Evolutionary conservation across 2,888 invertebrate genomes (phyloP).

Genomic region (Tenthredo distinguenda): DNA sequence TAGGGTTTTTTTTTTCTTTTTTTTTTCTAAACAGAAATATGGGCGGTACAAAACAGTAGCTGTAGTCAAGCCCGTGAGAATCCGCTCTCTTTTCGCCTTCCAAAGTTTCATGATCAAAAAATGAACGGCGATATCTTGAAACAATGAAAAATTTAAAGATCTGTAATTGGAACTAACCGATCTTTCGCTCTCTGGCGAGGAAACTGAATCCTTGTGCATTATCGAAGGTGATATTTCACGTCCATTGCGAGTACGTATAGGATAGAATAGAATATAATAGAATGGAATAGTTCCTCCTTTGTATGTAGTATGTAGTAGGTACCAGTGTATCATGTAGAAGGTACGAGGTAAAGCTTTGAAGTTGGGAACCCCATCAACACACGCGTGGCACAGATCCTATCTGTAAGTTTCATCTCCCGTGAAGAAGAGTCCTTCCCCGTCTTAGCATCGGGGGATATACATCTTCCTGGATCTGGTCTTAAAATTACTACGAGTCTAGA

Average conservation of each 20-base stretch:
- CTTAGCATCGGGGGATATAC: constrained; percentile 39
- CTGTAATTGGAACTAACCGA: not conserved
- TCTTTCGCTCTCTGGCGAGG: not conserved
- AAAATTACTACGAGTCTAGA: constrained; percentile 50
- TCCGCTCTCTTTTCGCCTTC: not conserved
- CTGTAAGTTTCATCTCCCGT: constrained; percentile 46
- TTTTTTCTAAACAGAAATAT: not conserved
- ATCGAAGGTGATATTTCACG: not conserved
- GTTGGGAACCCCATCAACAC: constrained; percentile 45
- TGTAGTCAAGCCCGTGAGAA: not conserved
- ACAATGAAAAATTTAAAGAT: not conserved
- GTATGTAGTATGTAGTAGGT: not conserved
- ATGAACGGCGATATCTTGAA: not conserved
- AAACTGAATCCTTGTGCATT: not conserved
- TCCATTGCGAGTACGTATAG: not conserved
- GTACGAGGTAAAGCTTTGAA: constrained; percentile 36
- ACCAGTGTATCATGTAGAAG: not conserved
- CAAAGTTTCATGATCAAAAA: not conserved
- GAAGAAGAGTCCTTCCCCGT: constrained; percentile 44
- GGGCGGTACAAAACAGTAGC: not conserved
- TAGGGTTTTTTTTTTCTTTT: not conserved
- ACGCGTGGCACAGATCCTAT: constrained; percentile 51
- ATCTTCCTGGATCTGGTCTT: constrained; percentile 50
- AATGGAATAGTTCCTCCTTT: not conserved
- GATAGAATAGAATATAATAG: not conserved